Base-by-base conservation (phyloP, 2,797 vertebrate genomes). In the Sebastes variabilis region DNA sequence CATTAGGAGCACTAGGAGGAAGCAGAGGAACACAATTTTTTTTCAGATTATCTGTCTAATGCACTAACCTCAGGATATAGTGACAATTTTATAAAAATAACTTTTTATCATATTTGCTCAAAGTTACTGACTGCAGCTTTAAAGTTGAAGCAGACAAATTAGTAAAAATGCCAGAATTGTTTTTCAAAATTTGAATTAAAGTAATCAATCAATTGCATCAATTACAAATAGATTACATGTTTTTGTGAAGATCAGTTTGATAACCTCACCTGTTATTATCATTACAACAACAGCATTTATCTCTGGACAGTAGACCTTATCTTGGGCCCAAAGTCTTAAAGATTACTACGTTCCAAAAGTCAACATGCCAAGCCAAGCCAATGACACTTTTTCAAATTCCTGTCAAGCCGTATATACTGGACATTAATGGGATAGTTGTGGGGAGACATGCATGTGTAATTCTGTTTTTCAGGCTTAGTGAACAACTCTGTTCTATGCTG, bases 261-360 rank as follows among this genome's bases (percentile, higher is more conserved):
- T 18, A 70, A 25, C 13, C 9, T 16, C 14, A 8, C 0, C 58
- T 72, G 4, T 66, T 6, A 54, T 54, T 54, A 78, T 66, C 36
- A 27, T 49, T 2, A 55, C n/a, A 73, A 38, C 60, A 55, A 30
- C 9, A 62, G 1, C 1, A 36, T 77, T 75, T 82, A 82, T 84
- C 59, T 62, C 24, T 59, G 24, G 32, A 70, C 12, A 38, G 30
- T 5, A 3, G 20, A 2, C 6, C 71, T 87, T 88, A 92, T 89
- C 87, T 83, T 29, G 10, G 56, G 52, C 72, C 10, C 71, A 89
- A 85, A 85, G 90, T 90, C 83, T 86, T 77, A 10, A 75, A 69
- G 65, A 80, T 78, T 79, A 61, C 52, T n/a, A 13, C 0, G 55
- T 70, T 76, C n/a, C 62, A 85, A 88, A 89, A 72, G 83, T 91